Conservation (phyloP, 2,888 invertebrate genomes). For the Mamestra brassicae region DNA sequence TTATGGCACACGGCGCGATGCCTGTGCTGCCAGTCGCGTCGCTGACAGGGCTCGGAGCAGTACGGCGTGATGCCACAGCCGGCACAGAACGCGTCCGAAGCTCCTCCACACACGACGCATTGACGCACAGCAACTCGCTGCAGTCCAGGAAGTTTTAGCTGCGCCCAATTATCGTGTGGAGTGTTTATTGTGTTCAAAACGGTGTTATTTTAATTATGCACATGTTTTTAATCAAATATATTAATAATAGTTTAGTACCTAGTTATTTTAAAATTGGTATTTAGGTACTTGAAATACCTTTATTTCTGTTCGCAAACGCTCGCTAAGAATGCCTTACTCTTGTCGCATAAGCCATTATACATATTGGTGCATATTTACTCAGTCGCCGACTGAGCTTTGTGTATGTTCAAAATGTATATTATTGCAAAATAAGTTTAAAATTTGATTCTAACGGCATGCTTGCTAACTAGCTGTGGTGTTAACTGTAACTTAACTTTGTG, state of each 20-base stretch:
- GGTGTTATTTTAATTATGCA: neutral
- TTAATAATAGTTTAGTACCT: neutral
- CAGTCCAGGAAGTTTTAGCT: slow-evolving; percentile 78
- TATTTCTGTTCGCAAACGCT: neutral
- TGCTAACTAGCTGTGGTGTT: neutral
- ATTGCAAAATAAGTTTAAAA: neutral
- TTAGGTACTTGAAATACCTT: neutral
- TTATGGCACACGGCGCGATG: slow-evolving; percentile 82
- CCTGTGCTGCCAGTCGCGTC: slow-evolving; percentile 78
- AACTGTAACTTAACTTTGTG: slow-evolving; percentile 1
- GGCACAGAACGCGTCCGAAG: slow-evolving; percentile 77
- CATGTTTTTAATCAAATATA: neutral
- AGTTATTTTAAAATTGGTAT: no score
- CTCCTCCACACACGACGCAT: slow-evolving; percentile 80
- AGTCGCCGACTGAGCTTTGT: neutral
- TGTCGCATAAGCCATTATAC: neutral
- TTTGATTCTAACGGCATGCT: neutral
- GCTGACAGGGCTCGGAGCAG: slow-evolving; percentile 80
- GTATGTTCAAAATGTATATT: neutral
- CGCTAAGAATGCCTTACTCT: neutral
- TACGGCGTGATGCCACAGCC: slow-evolving; percentile 83
- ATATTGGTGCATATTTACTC: neutral
- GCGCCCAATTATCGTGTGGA: slow-evolving; percentile 58
- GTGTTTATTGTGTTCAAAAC: slow-evolving; percentile 37
- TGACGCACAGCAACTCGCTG: slow-evolving; percentile 72